Evolutionary conservation across 2,888 invertebrate species (phyloP).

Genomic region (Steinernema hermaphroditum): DNA sequence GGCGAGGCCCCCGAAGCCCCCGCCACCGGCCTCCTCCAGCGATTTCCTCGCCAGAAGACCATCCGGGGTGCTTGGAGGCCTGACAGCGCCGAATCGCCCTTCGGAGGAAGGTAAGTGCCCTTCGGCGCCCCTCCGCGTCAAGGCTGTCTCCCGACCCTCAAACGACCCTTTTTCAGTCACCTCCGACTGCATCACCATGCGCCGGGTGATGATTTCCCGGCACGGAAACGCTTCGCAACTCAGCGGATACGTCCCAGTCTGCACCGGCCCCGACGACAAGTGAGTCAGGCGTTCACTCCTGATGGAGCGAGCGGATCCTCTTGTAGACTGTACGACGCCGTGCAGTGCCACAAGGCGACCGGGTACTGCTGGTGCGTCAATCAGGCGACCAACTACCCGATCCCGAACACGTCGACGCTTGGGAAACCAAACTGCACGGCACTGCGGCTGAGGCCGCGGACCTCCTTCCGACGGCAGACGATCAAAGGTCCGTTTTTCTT

Average conservation of each 20-base stretch:
- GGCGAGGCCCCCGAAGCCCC: not conserved
- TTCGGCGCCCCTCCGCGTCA: constrained; percentile 4
- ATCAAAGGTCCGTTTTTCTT: constrained; percentile 23
- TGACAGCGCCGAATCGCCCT: not conserved
- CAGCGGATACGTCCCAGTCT: constrained; percentile 4
- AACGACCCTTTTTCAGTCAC: not conserved
- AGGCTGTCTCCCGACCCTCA: constrained; percentile 12
- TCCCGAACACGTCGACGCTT: constrained; percentile 70
- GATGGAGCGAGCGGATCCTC: not conserved
- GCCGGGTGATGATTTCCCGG: not conserved
- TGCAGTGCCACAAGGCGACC: constrained; percentile 76
- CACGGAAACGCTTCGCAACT: constrained; percentile 21
- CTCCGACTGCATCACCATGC: not conserved
- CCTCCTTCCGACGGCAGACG: not conserved
- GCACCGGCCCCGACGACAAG: constrained; percentile 23
- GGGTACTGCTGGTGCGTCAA: constrained; percentile 88
- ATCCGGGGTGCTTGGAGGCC: not conserved
- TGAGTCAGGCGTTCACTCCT: constrained; percentile 14
- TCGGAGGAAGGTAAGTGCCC: not conserved
- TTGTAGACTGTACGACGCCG: constrained; percentile 79
- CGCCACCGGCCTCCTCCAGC: not conserved
- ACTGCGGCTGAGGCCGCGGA: not conserved
- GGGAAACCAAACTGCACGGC: constrained; percentile 24
- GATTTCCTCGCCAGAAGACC: not conserved
- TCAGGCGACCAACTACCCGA: constrained; percentile 83